Base-by-base conservation (phyloP, 1,140 invertebrate species). In the Phymorhynchus buccinoides region DNA sequence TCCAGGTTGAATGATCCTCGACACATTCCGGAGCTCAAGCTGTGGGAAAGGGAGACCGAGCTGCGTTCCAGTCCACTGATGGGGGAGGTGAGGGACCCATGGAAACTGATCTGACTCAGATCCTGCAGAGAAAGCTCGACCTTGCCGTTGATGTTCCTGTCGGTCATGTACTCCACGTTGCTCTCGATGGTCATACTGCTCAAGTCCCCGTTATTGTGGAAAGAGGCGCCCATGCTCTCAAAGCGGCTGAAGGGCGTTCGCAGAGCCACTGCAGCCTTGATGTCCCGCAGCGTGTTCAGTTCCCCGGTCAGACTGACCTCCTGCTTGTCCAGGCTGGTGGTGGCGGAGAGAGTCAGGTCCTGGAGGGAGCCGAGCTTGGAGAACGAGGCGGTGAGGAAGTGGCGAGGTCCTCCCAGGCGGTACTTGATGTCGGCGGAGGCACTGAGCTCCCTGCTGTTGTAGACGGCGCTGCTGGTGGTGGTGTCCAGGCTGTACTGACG, bases 161-260 rank as follows among this genome's bases (percentile, higher is more conserved):
- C 52, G 48, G 80, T 71, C 84, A 85, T 85, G 80, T 73, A 85
- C 16, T 79, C 41, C 0, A 85, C 44, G 39, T 68, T 81, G 32
- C 30, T 71, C n/a, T 82, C 71, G 7, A n/a, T 37, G 3, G 41
- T 82, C 62, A 85, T 82, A 0, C 37, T 66, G 35, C 32, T 85
- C 37, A 81, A 9, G 37, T 85, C 75, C 16, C 79, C 84, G 44
- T 12, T 73, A 30, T 82, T 71, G 71, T 73, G n/a, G 56, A 85
- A 68, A 2, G 68, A 37, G n/a, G 48, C 37, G 41, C 79, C 84
- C 41, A 77, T 62, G 42, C 68, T 71, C 48, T 62, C 48, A 7
- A 78, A 84, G 14, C 41, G 44, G 37, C 39, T 42, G 68, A 82
- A 82, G 27, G 56, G 79, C 12, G 84, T 82, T 1, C 39, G 62